Evolutionary conservation across 2,797 vertebrate species (phyloP), one percentile per base, ranked within the genome.

Genomic region (Selene dorsalis): DNA sequence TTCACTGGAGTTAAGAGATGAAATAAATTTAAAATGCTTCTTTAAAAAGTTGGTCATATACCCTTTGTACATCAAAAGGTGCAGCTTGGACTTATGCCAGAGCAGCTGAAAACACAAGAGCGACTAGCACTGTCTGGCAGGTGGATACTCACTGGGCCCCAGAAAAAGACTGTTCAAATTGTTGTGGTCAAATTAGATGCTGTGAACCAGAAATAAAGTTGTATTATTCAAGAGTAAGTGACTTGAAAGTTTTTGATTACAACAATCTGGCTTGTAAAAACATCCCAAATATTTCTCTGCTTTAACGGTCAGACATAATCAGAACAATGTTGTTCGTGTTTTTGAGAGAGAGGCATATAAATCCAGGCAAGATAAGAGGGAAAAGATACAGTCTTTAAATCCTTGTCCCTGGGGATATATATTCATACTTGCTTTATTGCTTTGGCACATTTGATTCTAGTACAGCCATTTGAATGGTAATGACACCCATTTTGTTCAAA

Each of bases 391-490:
- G 48, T 75, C 60, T 84, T 89, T 63, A 71, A 86, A 86, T 75
- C 63, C 69, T 77, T 77, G 67, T 64, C 70, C 68, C 41, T 60
- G 41, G 66, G 58, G 75, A 84, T 68, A 82, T 61, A 55, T 83
- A 83, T 87, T 90, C 77, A 88, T 87, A 50, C 81, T 73, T 53
- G 41, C 67, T 78, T 28, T 91, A 80, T 86, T 86, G 41, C 52
- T 74, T 75, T 73, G 58, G 66, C 76, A 89, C 88, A 91, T 91
- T 86, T 85, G 35, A 91, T 92, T 89, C 39, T 63, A 90, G 90
- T 90, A 88, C 53, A 86, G 85, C 41, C 72, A 89, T 93, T 79
- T 80, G 65, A 88, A 87, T 89, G 69, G 45, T 86, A 89, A 76
- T 90, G 66, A 88, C 88, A 84, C 60, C 60, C 47, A 76, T 90